phyloP scores from a whole-genome alignment of 2,113 vertebrate genomes.

The Arvicanthis niloticus region DNA sequence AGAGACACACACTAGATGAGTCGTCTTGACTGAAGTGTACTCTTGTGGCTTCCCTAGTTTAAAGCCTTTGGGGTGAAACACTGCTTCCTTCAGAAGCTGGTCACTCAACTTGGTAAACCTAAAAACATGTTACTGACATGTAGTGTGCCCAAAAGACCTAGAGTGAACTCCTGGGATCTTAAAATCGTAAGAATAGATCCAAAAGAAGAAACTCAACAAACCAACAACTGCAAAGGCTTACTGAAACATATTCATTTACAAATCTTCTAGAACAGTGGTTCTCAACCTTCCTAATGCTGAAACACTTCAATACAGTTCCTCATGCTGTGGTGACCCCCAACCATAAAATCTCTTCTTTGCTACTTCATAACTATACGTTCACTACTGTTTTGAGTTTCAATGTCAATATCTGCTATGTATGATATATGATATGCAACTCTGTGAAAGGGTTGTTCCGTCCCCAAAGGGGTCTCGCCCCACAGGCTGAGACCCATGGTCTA shows the following conservation, averaged over 20 bases:
- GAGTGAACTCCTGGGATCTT: not conserved
- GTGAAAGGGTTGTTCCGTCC: not conserved
- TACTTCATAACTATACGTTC: not conserved
- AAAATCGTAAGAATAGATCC: conserved; percentile 2
- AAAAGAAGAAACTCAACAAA: not conserved
- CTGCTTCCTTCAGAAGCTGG: not conserved
- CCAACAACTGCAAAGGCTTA: not conserved
- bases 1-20: not conserved
- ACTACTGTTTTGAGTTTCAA: not conserved
- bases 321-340: not conserved
- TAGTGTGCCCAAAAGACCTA: not conserved
- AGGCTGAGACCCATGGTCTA: not conserved
- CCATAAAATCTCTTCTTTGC: not conserved
- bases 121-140: not conserved
- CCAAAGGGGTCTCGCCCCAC: not conserved
- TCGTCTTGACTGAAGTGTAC: not conserved
- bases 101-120: not conserved
- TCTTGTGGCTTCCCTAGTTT: not conserved
- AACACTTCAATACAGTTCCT: not conserved
- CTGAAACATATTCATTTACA: not conserved
- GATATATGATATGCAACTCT: not conserved
- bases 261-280: not conserved
- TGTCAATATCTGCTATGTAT: not conserved
- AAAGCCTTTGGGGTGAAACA: conserved; percentile 43
- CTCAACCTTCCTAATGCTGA: not conserved